Evolutionary conservation across 2,888 invertebrate species (phyloP), one percentile per base, ranked within the genome.

Genomic region (Andrena flavipes): DNA sequence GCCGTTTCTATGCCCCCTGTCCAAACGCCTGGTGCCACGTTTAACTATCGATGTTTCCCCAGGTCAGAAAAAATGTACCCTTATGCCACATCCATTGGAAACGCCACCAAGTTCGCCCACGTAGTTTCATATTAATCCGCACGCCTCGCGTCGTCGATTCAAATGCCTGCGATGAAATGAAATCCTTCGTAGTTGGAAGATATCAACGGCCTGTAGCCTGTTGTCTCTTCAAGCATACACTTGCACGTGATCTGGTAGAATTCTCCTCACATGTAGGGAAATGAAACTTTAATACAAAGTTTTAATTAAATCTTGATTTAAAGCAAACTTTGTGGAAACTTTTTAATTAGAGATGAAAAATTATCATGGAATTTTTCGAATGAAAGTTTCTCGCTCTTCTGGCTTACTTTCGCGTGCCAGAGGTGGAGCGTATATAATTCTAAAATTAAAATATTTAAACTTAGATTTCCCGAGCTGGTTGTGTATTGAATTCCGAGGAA

Each of bases 1-100:
- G 84, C 83, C 84, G 82, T 89, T 81, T 85, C 85, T 80, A 84
- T 72, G 42, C 82, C 64, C 69, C 48, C 59, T 62, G 68, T 67
- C 54, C 59, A n/a, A 71, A 73, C 69, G 33, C 26, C 42, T 30
- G 49, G 26, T 49, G 42, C 51, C 60, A 59, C 26, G 48, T 8
- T 75, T 73, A 65, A 51, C 64, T 63, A 8, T 26, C 26, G 59
- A 74, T 73, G 67, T 59, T 73, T 68, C 73, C 54, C 68, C 63
- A 65, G 42, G 42, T 42, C 42, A 42, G 42, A 42, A 42, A 42
- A 42, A 42, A 42, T 13, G 3, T 42, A 42, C 13, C 13, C 42
- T 42, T 42, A 42, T 42, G 13, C 42, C 42, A 42, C 42, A 13
- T 42, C 42, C 3, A 3, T 35, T 23, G 20, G 54, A 20, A 20